A percentile compares a stretch with the other conserved stretches of the same genome.
Evolutionary conservation across 2,797 vertebrate genomes (phyloP).

Genomic region (Gadopsis bispinosus): DNA sequence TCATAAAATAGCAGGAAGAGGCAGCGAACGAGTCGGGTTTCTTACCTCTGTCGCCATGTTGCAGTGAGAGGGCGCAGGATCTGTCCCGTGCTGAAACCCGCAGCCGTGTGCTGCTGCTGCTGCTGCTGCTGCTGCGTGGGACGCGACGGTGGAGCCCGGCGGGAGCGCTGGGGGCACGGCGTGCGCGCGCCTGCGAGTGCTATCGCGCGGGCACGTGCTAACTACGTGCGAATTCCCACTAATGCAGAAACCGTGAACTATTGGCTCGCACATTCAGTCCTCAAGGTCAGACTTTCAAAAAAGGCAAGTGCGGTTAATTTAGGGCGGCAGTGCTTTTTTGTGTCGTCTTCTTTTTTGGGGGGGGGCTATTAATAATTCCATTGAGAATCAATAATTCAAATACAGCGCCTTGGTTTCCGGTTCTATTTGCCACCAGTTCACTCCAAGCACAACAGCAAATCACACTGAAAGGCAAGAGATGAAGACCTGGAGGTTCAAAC

Average conservation of each 20-base stretch:
- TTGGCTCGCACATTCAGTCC: background rate
- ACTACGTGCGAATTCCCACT: conserved; percentile 2
- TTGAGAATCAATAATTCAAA: conserved; percentile 59
- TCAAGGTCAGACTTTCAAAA: conserved; percentile 25
- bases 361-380: conserved; percentile 33
- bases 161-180: conserved; percentile 48
- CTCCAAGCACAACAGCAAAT: background rate
- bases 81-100: conserved; percentile 74
- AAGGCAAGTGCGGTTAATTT: background rate
- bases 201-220: conserved; percentile 17
- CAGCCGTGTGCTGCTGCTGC: conserved; percentile 56
- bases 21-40: background rate
- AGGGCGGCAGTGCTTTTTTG: background rate
- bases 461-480: background rate
- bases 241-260: conserved; percentile 13
- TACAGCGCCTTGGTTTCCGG: conserved; percentile 4
- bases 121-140: conserved; percentile 51
- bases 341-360: background rate
- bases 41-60: conserved; percentile 89
- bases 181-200: conserved; percentile 14
- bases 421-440: background rate
- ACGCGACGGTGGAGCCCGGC: conserved; percentile 50
- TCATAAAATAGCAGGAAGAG: background rate
- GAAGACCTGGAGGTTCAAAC: background rate
- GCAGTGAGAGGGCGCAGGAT: conserved; percentile 70